Base-by-base conservation (phyloP, 2,888 invertebrate genomes). In the Clistopyga incitator region DNA sequence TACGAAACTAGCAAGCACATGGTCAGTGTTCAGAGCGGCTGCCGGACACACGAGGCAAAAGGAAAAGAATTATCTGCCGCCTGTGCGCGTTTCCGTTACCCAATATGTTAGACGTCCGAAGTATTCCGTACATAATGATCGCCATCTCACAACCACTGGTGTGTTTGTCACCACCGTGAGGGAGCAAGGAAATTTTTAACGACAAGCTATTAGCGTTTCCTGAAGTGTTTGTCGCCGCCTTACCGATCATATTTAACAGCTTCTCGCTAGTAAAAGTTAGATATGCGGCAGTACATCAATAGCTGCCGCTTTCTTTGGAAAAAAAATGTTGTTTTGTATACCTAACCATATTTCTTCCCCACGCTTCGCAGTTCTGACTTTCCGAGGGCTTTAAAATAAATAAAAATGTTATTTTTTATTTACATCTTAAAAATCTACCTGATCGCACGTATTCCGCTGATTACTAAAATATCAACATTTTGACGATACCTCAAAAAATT, bases 191-290 rank as follows among this genome's bases (percentile, higher is more conserved):
- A 86, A 74, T 68, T 78, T 86, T 78, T 86, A 89, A 86, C 88
- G 86, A 85, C 80, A 20, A 50, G 77, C 88, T 88, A 88, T 90
- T 90, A 90, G 88, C 87, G 79, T 86, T 90, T 90, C 90, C 89
- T 88, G 88, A 80, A 84, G 81, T 70, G 77, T 61, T 65, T 75
- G 18, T 76, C 42, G 59, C 71, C 78, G 59, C 54, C 54, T 84
- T 70, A 80, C 80, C 70, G 77, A 81, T 84, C 50, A 47, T 74
- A 47, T 71, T 80, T 64, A 78, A 78, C 54, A 70, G 74, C 68
- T 70, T 81, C 64, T 67, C 77, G 50, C 61, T 38, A 61, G 65
- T 68, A 54, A 61, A 70, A 70, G 18, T 23, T 38, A 38, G 38
- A 38, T 38, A 10, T 38, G 8, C 34, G 8, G 23, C 29, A 25